phyloP scores from a whole-genome alignment of 2,797 vertebrate genomes.

The Rhinoraja longicauda region DNA sequence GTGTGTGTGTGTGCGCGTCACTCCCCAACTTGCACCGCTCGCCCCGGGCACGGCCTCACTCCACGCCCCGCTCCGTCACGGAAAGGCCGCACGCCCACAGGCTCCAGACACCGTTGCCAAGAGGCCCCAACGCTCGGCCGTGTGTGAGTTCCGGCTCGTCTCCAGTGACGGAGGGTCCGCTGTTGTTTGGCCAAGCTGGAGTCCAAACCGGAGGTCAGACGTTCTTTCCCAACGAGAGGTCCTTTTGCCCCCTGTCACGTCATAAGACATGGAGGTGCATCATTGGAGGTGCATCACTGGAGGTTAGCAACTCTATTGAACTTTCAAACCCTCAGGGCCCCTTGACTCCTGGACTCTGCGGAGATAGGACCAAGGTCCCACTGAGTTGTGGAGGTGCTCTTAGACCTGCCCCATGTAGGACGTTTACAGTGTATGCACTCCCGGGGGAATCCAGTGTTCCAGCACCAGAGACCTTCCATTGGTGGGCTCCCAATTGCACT shows the following conservation, averaged over 20 bases:
- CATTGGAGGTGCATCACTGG: not conserved
- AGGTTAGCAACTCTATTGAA: not conserved
- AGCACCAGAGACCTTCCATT: not conserved
- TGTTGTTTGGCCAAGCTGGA: not conserved
- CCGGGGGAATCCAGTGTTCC: not conserved
- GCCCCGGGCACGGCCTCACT: not conserved
- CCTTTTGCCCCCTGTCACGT: not conserved
- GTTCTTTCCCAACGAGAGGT: not conserved
- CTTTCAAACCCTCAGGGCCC: not conserved
- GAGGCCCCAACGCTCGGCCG: too few species aligned
- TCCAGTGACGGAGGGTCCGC: not conserved
- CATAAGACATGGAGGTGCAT: not conserved
- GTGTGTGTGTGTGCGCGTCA: too few species aligned
- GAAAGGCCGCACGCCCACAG: too few species aligned
- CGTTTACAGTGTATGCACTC: too few species aligned
- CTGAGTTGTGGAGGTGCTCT: not conserved
- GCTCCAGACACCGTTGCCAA: too few species aligned
- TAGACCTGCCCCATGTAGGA: not conserved
- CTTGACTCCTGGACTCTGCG: not conserved
- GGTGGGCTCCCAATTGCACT: not conserved
- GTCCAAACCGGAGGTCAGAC: not conserved
- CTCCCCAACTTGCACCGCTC: not conserved
- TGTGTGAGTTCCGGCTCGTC: not conserved
- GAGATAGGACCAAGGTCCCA: not conserved
- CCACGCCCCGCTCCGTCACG: not conserved